Evolutionary conservation across 2,113 vertebrate species (phyloP).

Genomic region (Zosterops japonicus): DNA sequence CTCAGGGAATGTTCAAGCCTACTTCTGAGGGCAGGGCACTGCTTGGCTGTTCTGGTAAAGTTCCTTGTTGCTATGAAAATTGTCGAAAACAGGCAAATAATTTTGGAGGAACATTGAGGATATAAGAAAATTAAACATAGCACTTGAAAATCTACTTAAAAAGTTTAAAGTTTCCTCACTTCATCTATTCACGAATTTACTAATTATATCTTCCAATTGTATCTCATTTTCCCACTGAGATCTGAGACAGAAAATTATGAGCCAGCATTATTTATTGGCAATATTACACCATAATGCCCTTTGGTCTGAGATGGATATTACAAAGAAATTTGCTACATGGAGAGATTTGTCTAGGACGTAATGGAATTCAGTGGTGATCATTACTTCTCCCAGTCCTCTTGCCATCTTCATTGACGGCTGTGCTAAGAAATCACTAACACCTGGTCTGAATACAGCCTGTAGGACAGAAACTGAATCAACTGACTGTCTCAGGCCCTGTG

Average conservation of each 20-base stretch:
- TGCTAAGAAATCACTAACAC: not conserved
- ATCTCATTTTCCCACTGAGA: conserved; percentile 50
- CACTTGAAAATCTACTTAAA: not conserved
- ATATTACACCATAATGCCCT: not conserved
- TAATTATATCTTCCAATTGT: not conserved
- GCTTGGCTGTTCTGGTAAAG: not conserved
- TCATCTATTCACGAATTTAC: conserved; percentile 23
- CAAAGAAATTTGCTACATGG: not conserved
- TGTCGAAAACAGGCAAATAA: not conserved
- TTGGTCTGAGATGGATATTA: not conserved
- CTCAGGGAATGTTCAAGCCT: not conserved
- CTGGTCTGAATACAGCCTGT: not conserved
- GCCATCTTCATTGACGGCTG: not conserved
- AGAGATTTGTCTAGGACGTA: not conserved
- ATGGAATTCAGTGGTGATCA: not conserved
- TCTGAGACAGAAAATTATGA: conserved; percentile 36
- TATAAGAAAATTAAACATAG: not conserved
- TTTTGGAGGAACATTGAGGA: not conserved
- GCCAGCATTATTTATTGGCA: not conserved
- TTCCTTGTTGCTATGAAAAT: not conserved
- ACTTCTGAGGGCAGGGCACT: not conserved
- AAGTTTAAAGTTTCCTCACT: conserved; percentile 40
- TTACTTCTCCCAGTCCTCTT: not conserved
- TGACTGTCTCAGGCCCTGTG: not conserved
- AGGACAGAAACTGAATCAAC: not conserved